Percentiles rank a stretch among this genome's conserved stretches.
phyloP scores from a whole-genome alignment of 2,888 invertebrate species.

The Parapristionchus giblindavisi region DNA sequence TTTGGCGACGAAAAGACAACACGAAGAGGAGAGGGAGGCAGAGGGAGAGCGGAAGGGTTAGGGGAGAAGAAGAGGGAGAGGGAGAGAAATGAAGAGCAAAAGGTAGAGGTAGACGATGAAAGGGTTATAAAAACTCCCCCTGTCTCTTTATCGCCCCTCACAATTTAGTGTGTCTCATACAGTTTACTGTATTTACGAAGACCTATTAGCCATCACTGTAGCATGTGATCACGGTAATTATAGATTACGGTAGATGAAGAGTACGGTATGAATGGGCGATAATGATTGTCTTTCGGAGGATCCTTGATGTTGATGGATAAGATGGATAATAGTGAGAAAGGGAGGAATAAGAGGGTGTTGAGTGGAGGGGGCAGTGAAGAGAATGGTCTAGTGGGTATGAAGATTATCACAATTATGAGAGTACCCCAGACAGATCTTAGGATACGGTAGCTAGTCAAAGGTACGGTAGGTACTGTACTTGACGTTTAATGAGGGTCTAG shows the following conservation, averaged over 20 bases:
- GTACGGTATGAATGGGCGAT: background rate
- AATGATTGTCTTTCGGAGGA: background rate
- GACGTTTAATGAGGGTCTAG: too few relatives aligned
- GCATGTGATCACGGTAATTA: background rate
- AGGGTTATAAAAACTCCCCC: background rate
- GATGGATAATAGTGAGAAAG: background rate
- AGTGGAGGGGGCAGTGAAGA: background rate
- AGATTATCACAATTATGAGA: conserved; percentile 6
- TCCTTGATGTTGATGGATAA: background rate
- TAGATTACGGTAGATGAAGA: conserved; percentile 2
- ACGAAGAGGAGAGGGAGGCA: background rate
- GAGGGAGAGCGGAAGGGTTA: background rate
- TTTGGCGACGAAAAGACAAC: too few relatives aligned
- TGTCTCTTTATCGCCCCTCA: background rate
- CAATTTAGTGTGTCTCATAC: conserved; percentile 14
- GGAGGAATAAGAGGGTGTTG: conserved; percentile 1
- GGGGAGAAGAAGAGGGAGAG: conserved; percentile 19
- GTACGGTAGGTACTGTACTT: background rate
- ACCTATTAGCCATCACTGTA: background rate
- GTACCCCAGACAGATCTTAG: background rate
- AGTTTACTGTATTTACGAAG: conserved; percentile 13
- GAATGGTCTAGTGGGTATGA: conserved; percentile 7
- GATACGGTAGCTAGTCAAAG: conserved; percentile 1
- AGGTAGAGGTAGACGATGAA: background rate
- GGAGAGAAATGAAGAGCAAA: background rate